Conservation (phyloP, 2,113 vertebrate genomes). For the Charina bottae region DNA sequence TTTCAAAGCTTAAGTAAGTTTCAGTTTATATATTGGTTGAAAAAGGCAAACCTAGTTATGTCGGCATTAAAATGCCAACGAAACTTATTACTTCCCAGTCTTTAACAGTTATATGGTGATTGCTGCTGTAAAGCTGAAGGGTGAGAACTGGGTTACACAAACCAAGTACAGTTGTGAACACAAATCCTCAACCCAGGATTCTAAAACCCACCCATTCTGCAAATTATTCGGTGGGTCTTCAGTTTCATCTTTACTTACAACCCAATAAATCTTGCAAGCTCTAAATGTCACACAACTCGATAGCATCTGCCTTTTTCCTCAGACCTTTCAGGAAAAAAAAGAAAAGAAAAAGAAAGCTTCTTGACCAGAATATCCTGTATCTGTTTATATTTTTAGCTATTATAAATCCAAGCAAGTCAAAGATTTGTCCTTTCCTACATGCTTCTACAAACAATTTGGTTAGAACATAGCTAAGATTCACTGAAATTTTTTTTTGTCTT, state of each 20-base stretch:
- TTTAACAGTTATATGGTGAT: background rate
- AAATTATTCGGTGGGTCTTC: background rate
- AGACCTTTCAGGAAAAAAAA: background rate
- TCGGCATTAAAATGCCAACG: background rate
- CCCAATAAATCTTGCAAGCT: constrained; percentile 3
- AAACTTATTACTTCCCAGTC: background rate
- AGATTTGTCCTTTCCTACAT: background rate
- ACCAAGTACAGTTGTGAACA: too few species aligned
- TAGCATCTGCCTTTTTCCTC: background rate
- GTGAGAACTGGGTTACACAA: background rate
- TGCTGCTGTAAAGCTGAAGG: background rate
- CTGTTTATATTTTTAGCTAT: background rate
- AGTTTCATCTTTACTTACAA: background rate
- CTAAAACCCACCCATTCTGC: background rate
- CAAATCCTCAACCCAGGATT: background rate
- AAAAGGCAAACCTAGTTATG: background rate
- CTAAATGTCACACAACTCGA: background rate
- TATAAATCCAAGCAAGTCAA: background rate
- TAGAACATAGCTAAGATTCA: background rate
- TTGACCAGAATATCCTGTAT: too few species aligned
- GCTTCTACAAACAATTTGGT: background rate
- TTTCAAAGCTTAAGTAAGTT: background rate
- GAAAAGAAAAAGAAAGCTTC: background rate
- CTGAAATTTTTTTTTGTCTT: too few species aligned
- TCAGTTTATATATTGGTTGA: background rate